Evolutionary conservation across 2,888 invertebrate genomes (phyloP).

Genomic region (Steinernema scapterisci): DNA sequence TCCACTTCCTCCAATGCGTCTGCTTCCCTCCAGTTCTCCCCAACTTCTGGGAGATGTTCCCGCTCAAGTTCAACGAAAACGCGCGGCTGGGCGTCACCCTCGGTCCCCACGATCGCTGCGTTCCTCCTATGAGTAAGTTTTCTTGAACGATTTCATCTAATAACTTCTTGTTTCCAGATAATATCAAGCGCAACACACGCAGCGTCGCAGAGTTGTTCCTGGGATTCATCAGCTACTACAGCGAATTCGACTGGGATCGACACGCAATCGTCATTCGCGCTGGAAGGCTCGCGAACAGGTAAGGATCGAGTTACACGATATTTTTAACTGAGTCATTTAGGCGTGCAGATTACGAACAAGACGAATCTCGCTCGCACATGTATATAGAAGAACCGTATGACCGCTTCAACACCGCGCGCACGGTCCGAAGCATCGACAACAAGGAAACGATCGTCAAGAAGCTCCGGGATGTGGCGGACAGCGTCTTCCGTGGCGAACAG

Average conservation of each 20-base stretch:
- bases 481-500: background rate
- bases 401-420: slow-evolving; percentile 15
- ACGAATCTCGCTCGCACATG: background rate
- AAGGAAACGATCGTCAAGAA: background rate
- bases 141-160: background rate
- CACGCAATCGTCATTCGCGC: slow-evolving; percentile 4
- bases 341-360: background rate
- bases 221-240: slow-evolving; percentile 9
- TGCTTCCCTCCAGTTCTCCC: slow-evolving; percentile 1
- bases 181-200: background rate
- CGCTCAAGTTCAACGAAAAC: background rate
- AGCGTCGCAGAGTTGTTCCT: background rate
- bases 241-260: background rate
- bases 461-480: background rate
- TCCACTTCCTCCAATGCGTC: slow-evolving; percentile 22
- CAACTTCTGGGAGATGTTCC: background rate
- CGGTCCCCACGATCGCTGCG: background rate
- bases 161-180: background rate
- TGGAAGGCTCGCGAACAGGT: background rate
- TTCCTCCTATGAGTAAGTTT: background rate
- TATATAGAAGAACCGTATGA: slow-evolving; percentile 23
- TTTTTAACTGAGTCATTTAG: background rate
- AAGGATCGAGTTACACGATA: background rate
- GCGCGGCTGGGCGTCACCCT: background rate
- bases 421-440: background rate